phyloP scores from a whole-genome alignment of 1,140 invertebrate genomes.

The Drosophila setifemur region DNA sequence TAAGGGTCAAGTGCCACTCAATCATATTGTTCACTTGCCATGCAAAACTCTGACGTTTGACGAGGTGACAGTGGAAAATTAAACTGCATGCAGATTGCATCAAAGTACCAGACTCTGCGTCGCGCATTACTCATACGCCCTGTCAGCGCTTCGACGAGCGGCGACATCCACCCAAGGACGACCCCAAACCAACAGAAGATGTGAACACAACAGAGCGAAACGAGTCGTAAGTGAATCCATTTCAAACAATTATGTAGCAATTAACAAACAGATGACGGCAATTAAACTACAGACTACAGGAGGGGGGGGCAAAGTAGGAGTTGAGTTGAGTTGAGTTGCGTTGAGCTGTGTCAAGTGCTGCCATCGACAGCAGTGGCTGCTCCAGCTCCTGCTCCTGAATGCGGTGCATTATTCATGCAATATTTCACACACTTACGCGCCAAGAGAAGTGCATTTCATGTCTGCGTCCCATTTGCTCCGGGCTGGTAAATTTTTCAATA shows the following conservation, averaged over 20 bases:
- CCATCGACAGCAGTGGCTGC: slow-evolving; percentile 27
- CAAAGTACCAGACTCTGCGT: slow-evolving; percentile 23
- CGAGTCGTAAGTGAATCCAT: slow-evolving; percentile 70
- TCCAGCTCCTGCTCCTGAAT: slow-evolving; percentile 5
- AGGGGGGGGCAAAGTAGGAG: slow-evolving; percentile 10
- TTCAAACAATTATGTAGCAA: slow-evolving; percentile 80
- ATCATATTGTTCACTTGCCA: slow-evolving; percentile 15
- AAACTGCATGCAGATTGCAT: slow-evolving; percentile 57
- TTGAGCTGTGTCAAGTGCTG: slow-evolving; percentile 40
- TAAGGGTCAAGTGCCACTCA: slow-evolving; percentile 30
- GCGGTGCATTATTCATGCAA: slow-evolving; percentile 67
- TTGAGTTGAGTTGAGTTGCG: slow-evolving; percentile 27
- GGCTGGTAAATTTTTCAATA: slow-evolving; percentile 75
- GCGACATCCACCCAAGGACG: slow-evolving; percentile 28
- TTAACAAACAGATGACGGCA: slow-evolving; percentile 78
- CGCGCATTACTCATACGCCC: slow-evolving; percentile 69
- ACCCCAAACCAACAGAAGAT: background rate
- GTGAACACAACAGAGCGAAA: background rate
- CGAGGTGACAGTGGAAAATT: slow-evolving; percentile 34
- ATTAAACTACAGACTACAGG: slow-evolving; percentile 50
- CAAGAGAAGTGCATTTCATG: slow-evolving; percentile 37
- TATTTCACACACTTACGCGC: slow-evolving; percentile 48
- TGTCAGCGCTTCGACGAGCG: slow-evolving; percentile 46
- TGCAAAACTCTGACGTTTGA: background rate
- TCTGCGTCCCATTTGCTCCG: slow-evolving; percentile 14